Evolutionary conservation across 1,140 invertebrate species (phyloP).

Genomic region (Rhagoletis pomonella): DNA sequence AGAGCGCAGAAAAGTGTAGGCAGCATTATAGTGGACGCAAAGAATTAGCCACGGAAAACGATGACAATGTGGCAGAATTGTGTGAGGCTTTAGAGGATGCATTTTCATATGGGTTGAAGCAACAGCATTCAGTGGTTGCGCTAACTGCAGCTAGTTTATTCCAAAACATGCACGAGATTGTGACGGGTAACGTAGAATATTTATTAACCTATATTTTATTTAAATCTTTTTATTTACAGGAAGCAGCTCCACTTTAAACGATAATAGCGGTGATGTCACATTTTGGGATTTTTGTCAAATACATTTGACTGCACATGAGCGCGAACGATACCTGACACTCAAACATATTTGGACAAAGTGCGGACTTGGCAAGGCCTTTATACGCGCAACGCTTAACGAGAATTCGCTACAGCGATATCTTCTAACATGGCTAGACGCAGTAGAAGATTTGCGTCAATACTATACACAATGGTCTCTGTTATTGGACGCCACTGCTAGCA

Average conservation of each 20-base stretch:
- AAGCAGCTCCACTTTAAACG: background rate
- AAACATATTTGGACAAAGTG: conserved; percentile 85
- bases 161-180: conserved; percentile 70
- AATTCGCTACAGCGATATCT: conserved; percentile 86
- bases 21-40: conserved; percentile 84
- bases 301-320: conserved; percentile 86
- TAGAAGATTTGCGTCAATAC: conserved; percentile 76
- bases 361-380: conserved; percentile 86
- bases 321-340: conserved; percentile 83
- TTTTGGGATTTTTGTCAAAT: conserved; percentile 80
- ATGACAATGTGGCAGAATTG: conserved; percentile 77
- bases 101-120: conserved; percentile 79
- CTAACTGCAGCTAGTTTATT: conserved; percentile 65
- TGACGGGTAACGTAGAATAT: conserved; percentile 60
- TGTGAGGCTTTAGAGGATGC: conserved; percentile 80
- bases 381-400: conserved; percentile 89
- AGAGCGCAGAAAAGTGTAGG: conserved; percentile 83
- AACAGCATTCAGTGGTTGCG: conserved; percentile 58
- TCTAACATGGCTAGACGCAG: conserved; percentile 81
- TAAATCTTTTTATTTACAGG: background rate
- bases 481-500: conserved; percentile 82
- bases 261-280: conserved; percentile 57
- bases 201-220: background rate
- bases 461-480: conserved; percentile 89
- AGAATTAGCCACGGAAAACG: conserved; percentile 88